Conservation (phyloP, 1,140 invertebrate species). For the Heliconius himera region DNA sequence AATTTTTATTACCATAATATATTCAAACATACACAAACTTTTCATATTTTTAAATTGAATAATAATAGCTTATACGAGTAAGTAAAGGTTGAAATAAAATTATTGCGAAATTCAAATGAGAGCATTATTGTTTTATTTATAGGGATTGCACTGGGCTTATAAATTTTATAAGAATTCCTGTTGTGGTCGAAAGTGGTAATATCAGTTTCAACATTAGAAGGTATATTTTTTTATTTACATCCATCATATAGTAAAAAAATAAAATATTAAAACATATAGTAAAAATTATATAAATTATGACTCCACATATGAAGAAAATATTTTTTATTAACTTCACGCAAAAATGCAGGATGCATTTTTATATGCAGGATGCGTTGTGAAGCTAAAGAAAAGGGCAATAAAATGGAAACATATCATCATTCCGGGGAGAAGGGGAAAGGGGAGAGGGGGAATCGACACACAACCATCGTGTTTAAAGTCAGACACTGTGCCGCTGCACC, state of each 20-base stretch:
- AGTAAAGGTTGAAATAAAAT: not conserved
- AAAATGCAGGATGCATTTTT: too few relatives aligned
- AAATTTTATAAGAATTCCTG: not conserved
- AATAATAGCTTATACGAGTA: not conserved
- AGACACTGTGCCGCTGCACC: too few relatives aligned
- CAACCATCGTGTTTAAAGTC: too few relatives aligned
- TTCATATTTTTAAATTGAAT: not conserved
- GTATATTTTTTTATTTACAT: not conserved
- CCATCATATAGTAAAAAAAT: not conserved
- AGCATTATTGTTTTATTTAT: not conserved
- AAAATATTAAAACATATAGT: too few relatives aligned
- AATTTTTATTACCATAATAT: not conserved
- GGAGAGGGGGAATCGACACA: too few relatives aligned
- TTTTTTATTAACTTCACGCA: too few relatives aligned
- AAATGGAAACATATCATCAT: too few relatives aligned
- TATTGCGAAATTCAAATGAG: not conserved
- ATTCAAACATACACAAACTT: not conserved
- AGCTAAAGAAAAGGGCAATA: too few relatives aligned
- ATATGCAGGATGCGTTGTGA: too few relatives aligned
- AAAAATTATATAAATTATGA: too few relatives aligned
- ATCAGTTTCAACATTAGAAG: not conserved
- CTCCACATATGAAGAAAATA: too few relatives aligned
- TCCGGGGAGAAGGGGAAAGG: too few relatives aligned
- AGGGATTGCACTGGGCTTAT: not conserved
- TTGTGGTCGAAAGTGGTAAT: not conserved